Base-by-base conservation (phyloP, 2,888 invertebrate genomes). In the Punctoribates punctum region DNA sequence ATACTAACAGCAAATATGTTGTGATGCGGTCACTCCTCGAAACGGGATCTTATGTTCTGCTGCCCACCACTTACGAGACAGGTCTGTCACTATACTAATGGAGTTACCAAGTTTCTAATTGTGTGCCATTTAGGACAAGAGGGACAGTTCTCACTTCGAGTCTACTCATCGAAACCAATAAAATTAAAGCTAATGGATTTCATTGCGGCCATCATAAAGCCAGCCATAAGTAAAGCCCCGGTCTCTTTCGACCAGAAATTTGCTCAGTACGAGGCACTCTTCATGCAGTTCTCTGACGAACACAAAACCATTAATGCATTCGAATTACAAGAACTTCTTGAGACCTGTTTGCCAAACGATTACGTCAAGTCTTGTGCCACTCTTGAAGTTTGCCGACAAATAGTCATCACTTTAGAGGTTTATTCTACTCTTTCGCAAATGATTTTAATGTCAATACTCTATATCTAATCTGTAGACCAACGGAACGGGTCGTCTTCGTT, bases 291-390 rank as follows among this genome's bases (percentile, higher is more conserved):
- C 78, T 94, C 94, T 0, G 94, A 95, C 83, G 94, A 95, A 82
- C 93, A 94, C 82, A 87, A 90, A 82, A 92, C 94, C 0, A 92
- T 95, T 34, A 93, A 94, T 82, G 91, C 93, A 4, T 95, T 94
- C 82, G 94, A 94, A 83, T 86, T 95, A 6, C 94, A 94, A 83
- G 95, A 95, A 83, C 85, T 95, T 23, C 84, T 95, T 38, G 94
- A 95, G 82, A 93, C 92, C 0, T 94, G 94, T 83, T 86, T 95
- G 77, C 95, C 94, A 0, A 95, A 95, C 83, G 94, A 95, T 85
- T 95, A 94, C 81, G 94, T 95, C 80, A 95, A 94, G 83, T 94
- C 94, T 81, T 94, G 94, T 83, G 94, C 94, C 0, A 92, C 92
- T 20, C 89, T 94, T 81, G 94, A 94, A 84, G 94, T 95, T 1